These are phyloP conservation scores for Drosophila flavopinicola DNA, from an alignment of 2,888 invertebrate genomes.

Conservation along the genomic window DNA sequence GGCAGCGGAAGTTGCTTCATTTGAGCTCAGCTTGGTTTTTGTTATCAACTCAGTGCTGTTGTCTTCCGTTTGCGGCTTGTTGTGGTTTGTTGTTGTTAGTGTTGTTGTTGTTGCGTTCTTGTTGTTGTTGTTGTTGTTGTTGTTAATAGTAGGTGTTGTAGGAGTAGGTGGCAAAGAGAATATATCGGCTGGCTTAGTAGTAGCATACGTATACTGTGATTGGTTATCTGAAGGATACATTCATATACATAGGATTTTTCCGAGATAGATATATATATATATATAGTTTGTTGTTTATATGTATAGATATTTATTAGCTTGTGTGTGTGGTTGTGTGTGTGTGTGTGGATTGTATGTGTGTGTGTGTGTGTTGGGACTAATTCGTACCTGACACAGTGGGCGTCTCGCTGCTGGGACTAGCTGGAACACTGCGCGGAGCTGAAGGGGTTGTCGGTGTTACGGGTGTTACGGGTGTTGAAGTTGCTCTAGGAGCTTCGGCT, in stretches of 20 bases:
- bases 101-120: constrained; percentile 51
- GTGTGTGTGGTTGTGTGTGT: constrained; percentile 12
- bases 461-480: constrained; percentile 6
- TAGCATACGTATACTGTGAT: constrained; percentile 80
- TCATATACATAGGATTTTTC: constrained; percentile 75
- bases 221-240: constrained; percentile 84
- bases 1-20: constrained; percentile 61
- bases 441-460: not conserved
- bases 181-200: constrained; percentile 79
- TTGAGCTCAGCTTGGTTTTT: constrained; percentile 76
- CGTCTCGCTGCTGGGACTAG: constrained; percentile 53
- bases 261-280: constrained; percentile 49
- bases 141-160: constrained; percentile 71
- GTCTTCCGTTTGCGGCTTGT: constrained; percentile 22
- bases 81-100: constrained; percentile 44
- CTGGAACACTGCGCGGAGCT: constrained; percentile 12
- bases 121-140: constrained; percentile 65
- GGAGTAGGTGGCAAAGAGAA: constrained; percentile 80
- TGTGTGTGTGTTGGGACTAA: constrained; percentile 58
- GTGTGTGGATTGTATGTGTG: constrained; percentile 11
- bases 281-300: constrained; percentile 15
- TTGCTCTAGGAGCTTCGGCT: not conserved
- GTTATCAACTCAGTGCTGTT: constrained; percentile 59
- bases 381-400: constrained; percentile 82
- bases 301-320: constrained; percentile 23